phyloP scores from a whole-genome alignment of 2,888 invertebrate species.

The Dynastes grantii region DNA sequence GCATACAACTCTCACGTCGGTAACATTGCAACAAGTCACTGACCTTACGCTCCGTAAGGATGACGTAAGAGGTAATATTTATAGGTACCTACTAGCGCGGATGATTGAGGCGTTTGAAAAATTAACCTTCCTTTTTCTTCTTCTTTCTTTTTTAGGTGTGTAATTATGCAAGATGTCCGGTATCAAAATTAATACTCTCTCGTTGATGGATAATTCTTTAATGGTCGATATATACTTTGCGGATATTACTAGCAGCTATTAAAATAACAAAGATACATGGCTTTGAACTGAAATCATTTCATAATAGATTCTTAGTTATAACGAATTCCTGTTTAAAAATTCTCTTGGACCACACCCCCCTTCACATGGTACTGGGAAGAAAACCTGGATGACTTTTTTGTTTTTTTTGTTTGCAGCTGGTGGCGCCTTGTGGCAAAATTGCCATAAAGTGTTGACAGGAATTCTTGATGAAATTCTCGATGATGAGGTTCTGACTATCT shows the following conservation, averaged over 20 bases:
- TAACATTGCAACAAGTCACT: slow-evolving; percentile 20
- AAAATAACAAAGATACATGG: not conserved
- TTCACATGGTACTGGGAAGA: not conserved
- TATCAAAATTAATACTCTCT: not conserved
- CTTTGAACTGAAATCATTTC: not conserved
- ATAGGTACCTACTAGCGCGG: not conserved
- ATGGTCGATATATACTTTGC: not conserved
- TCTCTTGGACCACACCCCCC: not conserved
- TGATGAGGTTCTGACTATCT: no score
- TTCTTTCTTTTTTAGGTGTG: not conserved
- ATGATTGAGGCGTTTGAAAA: not conserved
- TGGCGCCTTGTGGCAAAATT: no score
- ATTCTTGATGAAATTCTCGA: no score
- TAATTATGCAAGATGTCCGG: no score
- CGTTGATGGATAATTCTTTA: not conserved
- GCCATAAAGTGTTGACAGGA: no score
- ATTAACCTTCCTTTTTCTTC: not conserved
- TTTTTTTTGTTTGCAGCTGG: no score
- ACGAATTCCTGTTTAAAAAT: not conserved
- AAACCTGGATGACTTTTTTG: not conserved
- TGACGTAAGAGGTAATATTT: not conserved
- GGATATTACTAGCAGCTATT: not conserved
- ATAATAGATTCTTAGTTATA: not conserved
- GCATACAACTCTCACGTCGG: slow-evolving; percentile 28
- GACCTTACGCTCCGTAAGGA: slow-evolving; percentile 12